phyloP scores from a whole-genome alignment of 2,888 invertebrate genomes.

The Diplazon laetatorius region DNA sequence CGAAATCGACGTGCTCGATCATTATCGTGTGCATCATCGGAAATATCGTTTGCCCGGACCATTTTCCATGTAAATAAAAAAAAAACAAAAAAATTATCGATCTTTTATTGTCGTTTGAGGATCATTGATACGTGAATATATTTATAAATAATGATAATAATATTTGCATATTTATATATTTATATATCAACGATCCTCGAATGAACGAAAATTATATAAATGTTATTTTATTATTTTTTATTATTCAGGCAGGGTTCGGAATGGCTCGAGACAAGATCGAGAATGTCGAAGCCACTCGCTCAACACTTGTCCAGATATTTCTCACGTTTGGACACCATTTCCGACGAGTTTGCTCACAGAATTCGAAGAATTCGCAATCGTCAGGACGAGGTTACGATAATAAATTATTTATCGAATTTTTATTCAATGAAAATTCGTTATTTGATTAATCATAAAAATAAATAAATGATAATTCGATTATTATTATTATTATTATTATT shows the following conservation, averaged over 20 bases:
- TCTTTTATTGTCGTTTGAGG: too few species aligned
- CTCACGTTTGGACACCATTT: conserved; percentile 79
- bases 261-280: conserved; percentile 85
- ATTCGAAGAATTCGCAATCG: conserved; percentile 85
- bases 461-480: too few species aligned
- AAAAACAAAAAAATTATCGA: too few species aligned
- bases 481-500: too few species aligned
- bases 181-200: too few species aligned
- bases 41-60: conserved; percentile 84
- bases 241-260: conserved; percentile 84
- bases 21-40: conserved; percentile 85
- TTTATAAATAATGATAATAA: too few species aligned
- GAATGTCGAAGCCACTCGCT: conserved; percentile 83
- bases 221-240: conserved; percentile 10
- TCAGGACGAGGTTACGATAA: conserved; percentile 84
- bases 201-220: not conserved
- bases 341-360: conserved; percentile 82
- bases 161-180: too few species aligned
- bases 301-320: conserved; percentile 78
- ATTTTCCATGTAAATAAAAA: conserved; percentile 84
- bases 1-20: conserved; percentile 86
- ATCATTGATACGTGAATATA: too few species aligned
- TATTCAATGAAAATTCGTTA: conserved; percentile 7
- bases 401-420: too few species aligned
- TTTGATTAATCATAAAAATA: too few species aligned